Conservation (phyloP, 1,140 invertebrate genomes). For the Aphelenchoides fujianensis region DNA sequence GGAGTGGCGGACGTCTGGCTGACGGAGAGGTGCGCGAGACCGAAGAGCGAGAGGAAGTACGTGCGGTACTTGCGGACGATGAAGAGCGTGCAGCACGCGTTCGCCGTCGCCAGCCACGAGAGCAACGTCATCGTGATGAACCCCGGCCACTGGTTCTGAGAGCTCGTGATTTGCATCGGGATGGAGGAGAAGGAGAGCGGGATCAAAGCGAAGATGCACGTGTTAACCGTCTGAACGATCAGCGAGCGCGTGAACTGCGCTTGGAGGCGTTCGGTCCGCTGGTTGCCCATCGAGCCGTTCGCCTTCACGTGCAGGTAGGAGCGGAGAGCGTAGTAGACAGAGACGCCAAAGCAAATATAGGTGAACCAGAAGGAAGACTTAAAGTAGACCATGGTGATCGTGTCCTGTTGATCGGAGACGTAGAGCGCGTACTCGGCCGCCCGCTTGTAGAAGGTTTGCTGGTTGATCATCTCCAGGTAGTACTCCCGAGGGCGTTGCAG, state of each 20-base stretch:
- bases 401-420: not conserved
- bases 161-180: conserved; percentile 1
- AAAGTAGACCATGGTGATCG: not conserved
- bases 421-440: not conserved
- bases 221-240: conserved; percentile 13
- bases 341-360: conserved; percentile 5
- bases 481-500: not conserved
- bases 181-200: conserved; percentile 13
- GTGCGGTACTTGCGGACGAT: not conserved
- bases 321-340: not conserved
- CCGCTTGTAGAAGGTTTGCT: not conserved
- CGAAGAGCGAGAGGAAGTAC: conserved; percentile 1
- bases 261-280: not conserved
- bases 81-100: not conserved
- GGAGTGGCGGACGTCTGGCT: no score
- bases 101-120: not conserved
- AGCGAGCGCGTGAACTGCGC: not conserved
- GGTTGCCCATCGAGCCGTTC: not conserved
- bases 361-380: conserved; percentile 13
- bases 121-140: conserved; percentile 2
- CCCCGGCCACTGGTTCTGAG: not conserved
- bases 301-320: not conserved
- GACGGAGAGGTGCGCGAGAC: no score
- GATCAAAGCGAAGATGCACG: conserved; percentile 2
- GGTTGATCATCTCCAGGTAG: not conserved